Evolutionary conservation across 2,113 vertebrate genomes (phyloP).

Genomic region (Thunnus maccoyii): DNA sequence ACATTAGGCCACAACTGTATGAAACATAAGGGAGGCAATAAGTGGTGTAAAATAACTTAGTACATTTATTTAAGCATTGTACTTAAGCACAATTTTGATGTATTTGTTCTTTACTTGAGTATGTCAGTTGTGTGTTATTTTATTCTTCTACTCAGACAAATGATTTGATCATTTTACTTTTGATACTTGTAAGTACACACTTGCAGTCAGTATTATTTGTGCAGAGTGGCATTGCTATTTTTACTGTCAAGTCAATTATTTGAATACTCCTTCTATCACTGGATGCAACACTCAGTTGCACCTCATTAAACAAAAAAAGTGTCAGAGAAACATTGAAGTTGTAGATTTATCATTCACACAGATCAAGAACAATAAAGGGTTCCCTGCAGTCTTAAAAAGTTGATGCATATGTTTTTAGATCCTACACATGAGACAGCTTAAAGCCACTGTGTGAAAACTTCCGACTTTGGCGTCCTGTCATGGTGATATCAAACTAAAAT

Average conservation of each 20-base stretch:
- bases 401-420: constrained; percentile 8
- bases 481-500: not conserved
- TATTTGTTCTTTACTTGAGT: not conserved
- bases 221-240: not conserved
- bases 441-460: not conserved
- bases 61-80: not conserved
- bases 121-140: not conserved
- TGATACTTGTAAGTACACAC: too few species aligned
- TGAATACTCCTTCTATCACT: not conserved
- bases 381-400: not conserved
- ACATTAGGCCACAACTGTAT: not conserved
- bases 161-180: too few species aligned
- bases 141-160: not conserved
- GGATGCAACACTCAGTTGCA: not conserved
- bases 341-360: not conserved
- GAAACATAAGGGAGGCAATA: not conserved
- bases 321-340: not conserved
- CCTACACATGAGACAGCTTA: not conserved
- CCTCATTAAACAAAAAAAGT: not conserved
- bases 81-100: not conserved
- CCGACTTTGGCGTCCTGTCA: not conserved
- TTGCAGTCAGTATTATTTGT: not conserved
- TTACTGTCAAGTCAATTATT: not conserved
- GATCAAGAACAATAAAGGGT: not conserved
- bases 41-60: not conserved